phyloP scores from a whole-genome alignment of 2,113 vertebrate species.

The Melospiza georgiana region DNA sequence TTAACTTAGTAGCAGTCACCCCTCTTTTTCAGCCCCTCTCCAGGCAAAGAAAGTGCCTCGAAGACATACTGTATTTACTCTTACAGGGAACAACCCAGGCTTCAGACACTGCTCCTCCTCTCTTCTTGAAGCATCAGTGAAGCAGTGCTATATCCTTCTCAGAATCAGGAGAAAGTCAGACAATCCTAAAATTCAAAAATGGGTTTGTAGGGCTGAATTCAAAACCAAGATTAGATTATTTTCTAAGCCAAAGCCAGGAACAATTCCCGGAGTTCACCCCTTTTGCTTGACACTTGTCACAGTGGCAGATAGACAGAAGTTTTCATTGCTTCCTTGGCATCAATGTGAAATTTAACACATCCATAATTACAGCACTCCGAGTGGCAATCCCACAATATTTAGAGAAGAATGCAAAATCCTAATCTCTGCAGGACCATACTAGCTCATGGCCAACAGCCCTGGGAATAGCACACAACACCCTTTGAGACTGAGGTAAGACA shows the following conservation, averaged over 20 bases:
- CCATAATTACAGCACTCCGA: not conserved
- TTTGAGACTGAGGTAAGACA: not conserved
- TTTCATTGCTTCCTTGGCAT: not conserved
- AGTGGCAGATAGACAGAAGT: not conserved
- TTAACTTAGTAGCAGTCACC: not conserved
- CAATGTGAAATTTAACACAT: not conserved
- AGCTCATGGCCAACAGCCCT: not conserved
- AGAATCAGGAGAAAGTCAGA: not conserved
- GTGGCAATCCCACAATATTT: not conserved
- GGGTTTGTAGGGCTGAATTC: not conserved
- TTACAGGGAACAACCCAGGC: not conserved
- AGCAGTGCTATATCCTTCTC: not conserved
- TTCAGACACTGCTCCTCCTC: not conserved
- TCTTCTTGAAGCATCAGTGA: not conserved
- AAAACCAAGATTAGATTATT: not conserved
- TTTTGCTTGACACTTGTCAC: not conserved
- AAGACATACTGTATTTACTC: not conserved
- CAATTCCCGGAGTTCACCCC: fast-evolving
- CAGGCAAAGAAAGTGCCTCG: not conserved
- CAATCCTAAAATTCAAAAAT: not conserved
- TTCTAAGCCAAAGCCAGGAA: not conserved
- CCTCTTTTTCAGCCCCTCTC: not conserved
- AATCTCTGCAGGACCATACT: fast-evolving
- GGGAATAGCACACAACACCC: not conserved
- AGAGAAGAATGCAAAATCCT: not conserved